Base-by-base conservation (phyloP, 2,888 invertebrate genomes). In the Amorpha juglandis region DNA sequence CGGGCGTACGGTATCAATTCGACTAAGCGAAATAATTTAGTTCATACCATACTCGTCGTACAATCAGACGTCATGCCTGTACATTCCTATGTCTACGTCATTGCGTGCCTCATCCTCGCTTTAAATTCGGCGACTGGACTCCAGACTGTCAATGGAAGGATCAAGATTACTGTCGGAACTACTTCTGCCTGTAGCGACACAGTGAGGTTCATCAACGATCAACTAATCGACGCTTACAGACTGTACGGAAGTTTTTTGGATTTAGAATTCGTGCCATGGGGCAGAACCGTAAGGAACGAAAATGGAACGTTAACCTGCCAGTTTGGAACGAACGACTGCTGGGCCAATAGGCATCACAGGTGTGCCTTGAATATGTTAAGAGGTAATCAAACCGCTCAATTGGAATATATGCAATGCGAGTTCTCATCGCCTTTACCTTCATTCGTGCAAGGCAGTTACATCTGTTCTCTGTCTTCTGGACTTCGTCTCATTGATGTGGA, bases 241-340 rank as follows among this genome's bases (percentile, higher is more conserved):
- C 73, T 82, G 27, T 91, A 88, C 71, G 78, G 79, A 12, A 71
- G 89, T 0, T 88, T 79, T 58, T 68, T 93, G 66, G 87, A 91
- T 9, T 66, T 93, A 0, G 87, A 92, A 69, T 92, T 90, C 62
- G 79, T 93, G 0, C 88, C 92, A 0, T 94, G 93, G 93, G 93
- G 93, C 16, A 87, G 88, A 65, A 87, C 90, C 0, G 19, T 19
- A 0, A 76, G 84, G 52, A 72, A 78, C 14, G 65, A 64, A 0
- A 74, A 88, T 38, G 88, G 83, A 3, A 70, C 66, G 1, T 69
- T 89, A 12, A 69, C 65, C 1, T 93, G 93, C 65, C 87, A 88
- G 64, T 90, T 89, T 35, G 81, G 81, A 1, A 67, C 8, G 0
- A 73, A 74, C 47, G 92, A 92, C 68, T 93, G 93, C 72, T 90